Evolutionary conservation across 2,888 invertebrate genomes (phyloP), one percentile per base, ranked within the genome.

Genomic region (Dichetophora obliterata): DNA sequence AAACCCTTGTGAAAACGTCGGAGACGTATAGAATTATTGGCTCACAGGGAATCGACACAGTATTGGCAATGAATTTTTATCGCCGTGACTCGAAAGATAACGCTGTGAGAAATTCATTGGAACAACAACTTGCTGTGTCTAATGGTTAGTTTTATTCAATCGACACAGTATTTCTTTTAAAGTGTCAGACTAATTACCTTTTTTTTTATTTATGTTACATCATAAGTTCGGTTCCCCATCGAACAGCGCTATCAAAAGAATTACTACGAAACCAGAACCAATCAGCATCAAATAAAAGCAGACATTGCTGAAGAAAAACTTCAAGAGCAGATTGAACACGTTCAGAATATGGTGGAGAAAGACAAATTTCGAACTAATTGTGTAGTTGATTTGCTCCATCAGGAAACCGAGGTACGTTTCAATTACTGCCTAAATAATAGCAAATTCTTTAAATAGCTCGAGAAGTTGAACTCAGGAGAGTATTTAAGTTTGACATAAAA

Each of bases 181-280:
- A 3, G 37, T 6, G 5, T 8, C 8, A 14, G 43, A 11, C 43
- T 11, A 11, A 11, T 11, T 2, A 43, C 1, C 5, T 8, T 6
- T 37, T 37, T 8, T 8, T 5, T 43, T 43, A 43, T 31, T 31
- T 31, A 4, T 31, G 31, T 31, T 43, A 11, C 6, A 27, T 31
- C 14, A 6, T 5, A 27, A 82, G 82, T 81, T 71, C 74, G 54
- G 54, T 71, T 76, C 54, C 81, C 81, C 24, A 78, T 82, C 37
- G 80, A 82, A 71, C 5, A 71, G 4, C 82, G 82, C n/a, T 82
- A 81, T 59, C 78, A 80, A 16, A 5, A 77, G 22, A 52, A 54
- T 9, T 81, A 77, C 72, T 75, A 72, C 22, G 5, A 66, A 0
- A 69, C 43, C 31, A 43, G 63, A 14, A 79, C 72, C 24, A 43